Conservation (phyloP, 2,113 vertebrate species). For the Podiceps cristatus region DNA sequence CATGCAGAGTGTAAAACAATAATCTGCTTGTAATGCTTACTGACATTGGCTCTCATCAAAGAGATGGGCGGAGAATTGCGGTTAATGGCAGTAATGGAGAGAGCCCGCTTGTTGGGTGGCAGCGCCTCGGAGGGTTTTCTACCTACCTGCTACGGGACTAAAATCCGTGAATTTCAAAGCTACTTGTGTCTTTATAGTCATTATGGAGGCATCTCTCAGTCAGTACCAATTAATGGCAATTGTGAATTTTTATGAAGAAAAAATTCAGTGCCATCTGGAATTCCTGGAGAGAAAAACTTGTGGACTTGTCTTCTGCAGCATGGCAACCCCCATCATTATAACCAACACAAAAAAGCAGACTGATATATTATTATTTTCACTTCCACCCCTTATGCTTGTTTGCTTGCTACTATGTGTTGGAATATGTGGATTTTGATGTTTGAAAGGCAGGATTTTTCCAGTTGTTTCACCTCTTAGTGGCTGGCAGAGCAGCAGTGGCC, state of each 20-base stretch:
- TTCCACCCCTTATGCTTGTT: rapidly evolving
- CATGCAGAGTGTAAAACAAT: conserved; percentile 28
- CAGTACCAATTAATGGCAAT: background rate
- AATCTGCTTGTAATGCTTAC: background rate
- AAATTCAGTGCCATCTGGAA: background rate
- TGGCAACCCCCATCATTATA: rapidly evolving
- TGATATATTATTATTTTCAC: background rate
- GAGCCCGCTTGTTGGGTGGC: background rate
- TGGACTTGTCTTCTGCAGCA: background rate
- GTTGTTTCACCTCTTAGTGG: background rate
- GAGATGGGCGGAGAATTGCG: background rate
- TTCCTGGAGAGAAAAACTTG: background rate
- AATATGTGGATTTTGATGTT: background rate
- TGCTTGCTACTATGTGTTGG: background rate
- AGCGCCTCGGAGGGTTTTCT: rapidly evolving
- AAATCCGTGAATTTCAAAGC: background rate
- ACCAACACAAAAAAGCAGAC: background rate
- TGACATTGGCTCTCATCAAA: background rate
- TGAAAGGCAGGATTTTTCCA: background rate
- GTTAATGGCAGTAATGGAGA: background rate
- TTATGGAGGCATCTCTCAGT: background rate
- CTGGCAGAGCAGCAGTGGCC: background rate
- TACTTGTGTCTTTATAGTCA: background rate
- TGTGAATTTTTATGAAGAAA: background rate
- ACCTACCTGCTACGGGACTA: background rate